These are phyloP conservation scores for Craniophora ligustri DNA, from an alignment of 2,888 invertebrate genomes.

Conservation along the genomic window DNA sequence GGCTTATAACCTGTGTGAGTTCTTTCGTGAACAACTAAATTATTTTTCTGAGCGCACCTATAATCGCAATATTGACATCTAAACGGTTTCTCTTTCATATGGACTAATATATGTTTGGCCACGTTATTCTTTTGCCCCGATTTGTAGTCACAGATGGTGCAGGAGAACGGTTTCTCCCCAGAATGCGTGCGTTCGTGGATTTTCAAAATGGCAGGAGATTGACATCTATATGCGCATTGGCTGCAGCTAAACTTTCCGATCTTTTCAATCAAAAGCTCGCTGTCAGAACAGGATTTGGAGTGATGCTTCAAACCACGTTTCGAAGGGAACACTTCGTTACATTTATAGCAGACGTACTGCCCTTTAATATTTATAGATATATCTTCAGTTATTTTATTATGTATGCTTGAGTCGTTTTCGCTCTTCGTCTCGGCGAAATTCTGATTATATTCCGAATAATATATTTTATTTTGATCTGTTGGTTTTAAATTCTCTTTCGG, in stretches of 20 bases:
- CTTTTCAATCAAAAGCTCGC: slow-evolving; percentile 65
- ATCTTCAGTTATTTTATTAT: slow-evolving; percentile 70
- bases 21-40: slow-evolving; percentile 83
- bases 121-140: slow-evolving; percentile 86
- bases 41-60: slow-evolving; percentile 85
- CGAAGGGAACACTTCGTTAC: slow-evolving; percentile 76
- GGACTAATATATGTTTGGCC: slow-evolving; percentile 84
- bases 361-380: slow-evolving; percentile 77
- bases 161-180: slow-evolving; percentile 84
- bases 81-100: slow-evolving; percentile 86
- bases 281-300: slow-evolving; percentile 67
- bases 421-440: slow-evolving; percentile 46
- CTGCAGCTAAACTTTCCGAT: slow-evolving; percentile 78
- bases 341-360: slow-evolving; percentile 79
- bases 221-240: slow-evolving; percentile 83
- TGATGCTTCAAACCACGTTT: slow-evolving; percentile 80
- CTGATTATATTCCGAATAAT: slow-evolving; percentile 61
- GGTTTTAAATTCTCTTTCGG: slow-evolving; percentile 83
- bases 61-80: slow-evolving; percentile 86
- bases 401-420: slow-evolving; percentile 62
- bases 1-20: slow-evolving; percentile 87
- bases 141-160: slow-evolving; percentile 84
- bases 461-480: slow-evolving; percentile 74
- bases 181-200: slow-evolving; percentile 85
- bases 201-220: slow-evolving; percentile 84